Evolutionary conservation across 35 echinoderm and acorn worm genomes (phyloP), one percentile per base, ranked within the genome.

Genomic region (Ptychodera flava): DNA sequence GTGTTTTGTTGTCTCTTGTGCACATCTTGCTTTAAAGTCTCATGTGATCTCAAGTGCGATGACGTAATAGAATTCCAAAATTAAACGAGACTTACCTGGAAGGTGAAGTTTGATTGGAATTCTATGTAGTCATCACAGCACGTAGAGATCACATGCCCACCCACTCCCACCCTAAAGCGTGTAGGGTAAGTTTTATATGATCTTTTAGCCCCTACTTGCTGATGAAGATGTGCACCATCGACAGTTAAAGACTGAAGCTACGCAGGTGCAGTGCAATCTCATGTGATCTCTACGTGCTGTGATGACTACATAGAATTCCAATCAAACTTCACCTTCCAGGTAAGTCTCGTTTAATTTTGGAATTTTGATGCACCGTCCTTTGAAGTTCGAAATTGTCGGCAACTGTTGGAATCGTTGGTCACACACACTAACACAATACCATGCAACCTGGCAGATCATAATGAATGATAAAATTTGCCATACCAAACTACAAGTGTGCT

Each of bases 1-100:
- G 45, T 64, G 22, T 64, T 64, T 64, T 6, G 45, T 64, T 64
- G 45, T 64, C 45, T 64, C 45, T 64, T 64, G 45, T 64, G 45
- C 45, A 64, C 45, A 64, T 64, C 45, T 64, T 64, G 45, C 45
- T 64, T 64, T 64, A 64, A 64, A 64, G 45, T 64, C 45, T 64
- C 45, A 64, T 64, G 45, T 64, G 45, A 64, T 64, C 22, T 22
- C 45, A 64, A 64, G 45, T 64, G 45, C 45, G 45, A 64, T 64
- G 45, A 64, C 45, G 45, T 64, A 64, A 64, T 64, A 64, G 45
- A 64, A 64, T 64, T 22, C 45, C 45, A 6, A 6, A 64, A 64
- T 64, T 64, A 64, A 64, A 64, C 45, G 45, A 64, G 45, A 64
- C 45, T 64, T 64, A 64, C 45, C 45, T 64, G 45, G 45, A 64